phyloP scores from a whole-genome alignment of 2,113 vertebrate species.

The Bambusicola thoracicus region DNA sequence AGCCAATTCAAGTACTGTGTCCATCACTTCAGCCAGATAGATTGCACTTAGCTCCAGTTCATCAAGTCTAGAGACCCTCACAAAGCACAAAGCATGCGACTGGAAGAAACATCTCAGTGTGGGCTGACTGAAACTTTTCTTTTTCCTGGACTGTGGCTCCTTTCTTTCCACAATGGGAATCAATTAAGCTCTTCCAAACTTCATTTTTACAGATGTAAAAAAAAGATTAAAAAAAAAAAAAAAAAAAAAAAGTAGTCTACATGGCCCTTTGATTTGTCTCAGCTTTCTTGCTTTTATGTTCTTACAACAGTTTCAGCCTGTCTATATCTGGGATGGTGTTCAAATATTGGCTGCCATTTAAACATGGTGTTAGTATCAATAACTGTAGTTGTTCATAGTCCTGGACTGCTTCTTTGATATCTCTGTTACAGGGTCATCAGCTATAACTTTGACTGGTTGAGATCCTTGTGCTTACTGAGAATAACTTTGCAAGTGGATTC shows the following conservation, averaged over 20 bases:
- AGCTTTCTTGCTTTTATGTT: neutral
- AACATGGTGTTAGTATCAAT: neutral
- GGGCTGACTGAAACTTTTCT: neutral
- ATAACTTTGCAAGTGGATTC: neutral
- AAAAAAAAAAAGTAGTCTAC: fast-evolving
- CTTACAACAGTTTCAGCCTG: neutral
- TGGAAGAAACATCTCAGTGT: neutral
- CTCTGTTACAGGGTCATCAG: neutral
- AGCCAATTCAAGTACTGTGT: neutral
- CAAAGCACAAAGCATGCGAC: neutral
- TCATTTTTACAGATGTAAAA: neutral
- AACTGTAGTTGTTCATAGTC: neutral
- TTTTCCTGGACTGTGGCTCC: neutral
- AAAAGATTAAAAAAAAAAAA: neutral
- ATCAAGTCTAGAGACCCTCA: no score
- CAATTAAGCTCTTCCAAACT: neutral
- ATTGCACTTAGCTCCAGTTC: neutral
- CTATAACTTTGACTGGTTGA: neutral
- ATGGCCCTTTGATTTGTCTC: neutral
- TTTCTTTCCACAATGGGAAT: neutral
- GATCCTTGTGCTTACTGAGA: neutral
- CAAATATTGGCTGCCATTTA: neutral
- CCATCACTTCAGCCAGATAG: neutral
- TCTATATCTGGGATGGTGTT: neutral
- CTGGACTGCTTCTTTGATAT: neutral